phyloP scores from a whole-genome alignment of 2,797 vertebrate species.

The Parambassis ranga region DNA sequence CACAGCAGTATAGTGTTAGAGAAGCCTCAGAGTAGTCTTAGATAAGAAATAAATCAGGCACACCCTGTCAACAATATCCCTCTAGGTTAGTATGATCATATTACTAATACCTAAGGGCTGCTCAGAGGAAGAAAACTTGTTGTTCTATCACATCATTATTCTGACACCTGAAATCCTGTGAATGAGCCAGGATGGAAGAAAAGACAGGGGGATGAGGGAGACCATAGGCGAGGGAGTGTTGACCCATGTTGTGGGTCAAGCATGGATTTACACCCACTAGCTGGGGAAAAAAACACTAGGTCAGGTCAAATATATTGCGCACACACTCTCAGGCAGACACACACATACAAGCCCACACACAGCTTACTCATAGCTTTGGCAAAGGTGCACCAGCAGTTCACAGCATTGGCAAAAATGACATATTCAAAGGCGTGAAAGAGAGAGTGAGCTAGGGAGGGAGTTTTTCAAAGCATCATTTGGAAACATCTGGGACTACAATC shows the following conservation, averaged over 20 bases:
- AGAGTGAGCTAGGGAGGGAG: background rate
- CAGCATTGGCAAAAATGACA: slow-evolving; percentile 47
- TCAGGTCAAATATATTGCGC: slow-evolving; percentile 50
- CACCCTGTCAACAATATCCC: background rate
- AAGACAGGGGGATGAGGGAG: background rate
- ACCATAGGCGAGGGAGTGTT: slow-evolving; percentile 5
- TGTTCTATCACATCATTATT: background rate
- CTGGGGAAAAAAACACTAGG: slow-evolving; percentile 52
- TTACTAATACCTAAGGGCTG: background rate
- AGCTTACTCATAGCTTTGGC: slow-evolving; percentile 56
- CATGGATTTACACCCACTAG: slow-evolving; percentile 40
- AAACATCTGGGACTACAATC: slow-evolving; percentile 78
- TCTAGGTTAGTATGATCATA: background rate
- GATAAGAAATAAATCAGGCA: background rate
- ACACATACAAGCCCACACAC: slow-evolving; percentile 44
- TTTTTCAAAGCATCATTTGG: slow-evolving; percentile 69
- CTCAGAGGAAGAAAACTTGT: background rate
- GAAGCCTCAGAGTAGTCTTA: too few relatives aligned
- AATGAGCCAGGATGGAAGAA: background rate
- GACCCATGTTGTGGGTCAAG: slow-evolving; percentile 46
- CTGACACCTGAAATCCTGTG: background rate
- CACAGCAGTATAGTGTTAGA: too few relatives aligned
- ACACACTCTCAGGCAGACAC: slow-evolving; percentile 23
- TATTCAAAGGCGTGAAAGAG: slow-evolving; percentile 52
- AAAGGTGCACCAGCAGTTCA: slow-evolving; percentile 47